Evolutionary conservation across 2,797 vertebrate species (phyloP).

Genomic region (Chaenodraco wilsoni): DNA sequence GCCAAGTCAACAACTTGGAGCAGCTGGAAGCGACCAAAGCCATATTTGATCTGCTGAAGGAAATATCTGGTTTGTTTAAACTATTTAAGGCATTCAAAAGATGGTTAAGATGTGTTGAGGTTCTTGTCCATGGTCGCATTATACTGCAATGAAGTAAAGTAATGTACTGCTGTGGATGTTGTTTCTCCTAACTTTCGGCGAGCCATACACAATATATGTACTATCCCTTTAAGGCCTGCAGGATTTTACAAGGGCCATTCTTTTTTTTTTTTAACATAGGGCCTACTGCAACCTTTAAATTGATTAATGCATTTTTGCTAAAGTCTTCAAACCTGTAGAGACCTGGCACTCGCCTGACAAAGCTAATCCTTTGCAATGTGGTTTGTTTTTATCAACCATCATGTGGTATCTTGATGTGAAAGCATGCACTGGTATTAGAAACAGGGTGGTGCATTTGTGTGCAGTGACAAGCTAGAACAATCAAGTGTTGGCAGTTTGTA

Average conservation of each 20-base stretch:
- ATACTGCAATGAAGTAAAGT: no score
- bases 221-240: not conserved
- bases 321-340: slow-evolving; percentile 11
- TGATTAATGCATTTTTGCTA: slow-evolving; percentile 3
- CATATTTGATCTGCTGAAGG: slow-evolving; percentile 85
- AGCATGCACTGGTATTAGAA: no score
- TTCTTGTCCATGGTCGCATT: no score
- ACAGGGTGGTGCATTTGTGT: no score
- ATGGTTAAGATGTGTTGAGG: no score
- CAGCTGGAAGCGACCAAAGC: slow-evolving; percentile 81
- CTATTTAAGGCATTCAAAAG: not conserved
- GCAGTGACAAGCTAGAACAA: no score
- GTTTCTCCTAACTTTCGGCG: no score
- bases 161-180: no score
- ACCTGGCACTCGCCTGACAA: slow-evolving; percentile 10
- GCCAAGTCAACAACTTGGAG: slow-evolving; percentile 67
- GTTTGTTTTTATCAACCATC: slow-evolving; percentile 10
- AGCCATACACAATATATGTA: no score
- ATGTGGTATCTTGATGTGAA: not conserved
- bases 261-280: slow-evolving; percentile 11
- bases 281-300: slow-evolving; percentile 2
- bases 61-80: slow-evolving; percentile 81
- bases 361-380: slow-evolving; percentile 8
- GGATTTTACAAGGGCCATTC: not conserved
- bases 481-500: no score